Conservation (phyloP, 2,113 vertebrate genomes). For the Calyptommatus sinebrachiatus region DNA sequence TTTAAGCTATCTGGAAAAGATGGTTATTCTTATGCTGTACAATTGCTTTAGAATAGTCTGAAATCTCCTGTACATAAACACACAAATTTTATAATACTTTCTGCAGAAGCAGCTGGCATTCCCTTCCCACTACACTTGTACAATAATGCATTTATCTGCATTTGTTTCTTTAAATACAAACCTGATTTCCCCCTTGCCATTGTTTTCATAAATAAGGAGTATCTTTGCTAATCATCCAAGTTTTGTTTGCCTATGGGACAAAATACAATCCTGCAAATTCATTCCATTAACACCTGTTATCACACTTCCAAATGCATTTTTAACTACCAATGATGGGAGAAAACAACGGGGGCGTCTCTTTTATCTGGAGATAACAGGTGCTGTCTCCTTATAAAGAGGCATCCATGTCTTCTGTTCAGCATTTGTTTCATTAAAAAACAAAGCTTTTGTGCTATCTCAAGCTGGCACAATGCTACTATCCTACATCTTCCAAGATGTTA, state of each 20-base stretch:
- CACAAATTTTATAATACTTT: not conserved
- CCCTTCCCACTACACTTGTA: not conserved
- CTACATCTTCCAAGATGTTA: conserved; percentile 3
- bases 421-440: conserved; percentile 26
- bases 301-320: conserved; percentile 24
- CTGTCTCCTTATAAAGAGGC: not conserved
- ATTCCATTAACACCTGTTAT: conserved; percentile 23
- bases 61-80: not conserved
- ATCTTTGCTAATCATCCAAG: not conserved
- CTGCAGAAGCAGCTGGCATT: accelerated
- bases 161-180: not conserved
- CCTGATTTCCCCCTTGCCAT: not conserved
- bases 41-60: not conserved
- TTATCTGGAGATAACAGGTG: conserved; percentile 34
- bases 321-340: conserved; percentile 2
- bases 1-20: not conserved
- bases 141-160: not conserved
- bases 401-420: conserved; percentile 2
- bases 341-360: conserved; percentile 6
- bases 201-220: conserved; percentile 9
- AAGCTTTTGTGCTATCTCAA: not conserved
- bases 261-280: conserved; percentile 8
- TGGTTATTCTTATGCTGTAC: too few species aligned
- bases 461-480: not conserved
- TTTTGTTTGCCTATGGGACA: conserved; percentile 12